Conservation (phyloP, 1,140 invertebrate species). For the Atta cephalotes region DNA sequence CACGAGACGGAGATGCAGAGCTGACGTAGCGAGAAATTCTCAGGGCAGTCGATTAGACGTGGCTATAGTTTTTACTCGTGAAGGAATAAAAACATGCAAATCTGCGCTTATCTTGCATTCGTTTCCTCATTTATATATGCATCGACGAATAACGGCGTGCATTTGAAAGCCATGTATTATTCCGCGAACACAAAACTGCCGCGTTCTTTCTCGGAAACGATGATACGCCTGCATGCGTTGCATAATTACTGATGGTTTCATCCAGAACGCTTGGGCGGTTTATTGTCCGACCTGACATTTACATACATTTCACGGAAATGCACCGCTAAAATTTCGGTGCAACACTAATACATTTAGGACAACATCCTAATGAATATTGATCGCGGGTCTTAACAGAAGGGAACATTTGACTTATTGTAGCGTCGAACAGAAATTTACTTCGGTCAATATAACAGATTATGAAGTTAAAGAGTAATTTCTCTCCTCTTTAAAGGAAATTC, state of each 20-base stretch:
- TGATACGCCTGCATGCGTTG: conserved; percentile 3
- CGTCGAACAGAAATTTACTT: not conserved
- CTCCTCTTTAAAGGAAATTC: not conserved
- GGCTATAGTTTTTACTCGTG: not conserved
- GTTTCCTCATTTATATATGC: conserved; percentile 25
- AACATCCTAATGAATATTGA: conserved; percentile 39
- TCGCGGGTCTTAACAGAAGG: conserved; percentile 12
- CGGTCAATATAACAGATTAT: conserved; percentile 8
- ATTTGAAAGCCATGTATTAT: conserved; percentile 3
- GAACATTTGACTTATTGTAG: not conserved
- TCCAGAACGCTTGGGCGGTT: not conserved
- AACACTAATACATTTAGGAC: not conserved
- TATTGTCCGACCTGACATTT: conserved; percentile 46
- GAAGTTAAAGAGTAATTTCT: not conserved
- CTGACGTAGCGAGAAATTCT: not conserved
- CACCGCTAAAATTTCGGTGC: conserved; percentile 6
- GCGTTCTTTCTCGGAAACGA: not conserved
- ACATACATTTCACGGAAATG: not conserved
- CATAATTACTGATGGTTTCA: conserved; percentile 57
- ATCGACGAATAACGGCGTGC: not conserved
- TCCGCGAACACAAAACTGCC: not conserved
- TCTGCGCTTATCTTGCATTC: conserved; percentile 5
- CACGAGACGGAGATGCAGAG: not conserved
- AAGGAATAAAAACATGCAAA: not conserved
- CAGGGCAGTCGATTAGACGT: not conserved